phyloP scores from a whole-genome alignment of 1,140 invertebrate genomes.

The Chionoecetes opilio region DNA sequence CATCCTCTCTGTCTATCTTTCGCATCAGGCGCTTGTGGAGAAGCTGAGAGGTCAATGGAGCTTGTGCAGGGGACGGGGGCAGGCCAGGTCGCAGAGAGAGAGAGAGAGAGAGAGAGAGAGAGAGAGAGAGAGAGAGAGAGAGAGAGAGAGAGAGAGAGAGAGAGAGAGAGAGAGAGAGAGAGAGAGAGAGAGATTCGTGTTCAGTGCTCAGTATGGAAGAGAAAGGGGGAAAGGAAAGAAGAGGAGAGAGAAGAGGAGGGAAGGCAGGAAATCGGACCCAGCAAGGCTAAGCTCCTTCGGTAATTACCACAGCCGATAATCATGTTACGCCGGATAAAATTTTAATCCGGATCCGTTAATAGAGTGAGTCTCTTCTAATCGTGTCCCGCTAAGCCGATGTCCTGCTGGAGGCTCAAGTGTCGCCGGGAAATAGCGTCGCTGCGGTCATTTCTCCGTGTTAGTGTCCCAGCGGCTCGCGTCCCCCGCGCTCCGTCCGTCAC shows the following conservation, averaged over 20 bases:
- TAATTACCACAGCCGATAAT: slow-evolving; percentile 39
- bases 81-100: too few relatives aligned
- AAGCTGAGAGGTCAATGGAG: too few relatives aligned
- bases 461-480: background rate
- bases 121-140: too few relatives aligned
- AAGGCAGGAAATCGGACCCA: background rate
- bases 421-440: background rate
- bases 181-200: too few relatives aligned
- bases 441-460: background rate
- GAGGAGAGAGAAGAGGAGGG: background rate
- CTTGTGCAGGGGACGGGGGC: too few relatives aligned
- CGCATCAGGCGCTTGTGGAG: too few relatives aligned
- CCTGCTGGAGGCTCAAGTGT: background rate
- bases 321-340: slow-evolving; percentile 44
- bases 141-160: too few relatives aligned
- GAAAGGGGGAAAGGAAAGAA: background rate
- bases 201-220: too few relatives aligned
- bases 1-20: too few relatives aligned
- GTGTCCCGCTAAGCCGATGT: background rate
- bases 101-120: too few relatives aligned
- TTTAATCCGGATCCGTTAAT: slow-evolving; percentile 40
- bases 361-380: slow-evolving; percentile 45
- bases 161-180: too few relatives aligned
- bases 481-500: too few relatives aligned
- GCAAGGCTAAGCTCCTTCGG: background rate